These are phyloP conservation scores for Vipera ursinii DNA, from an alignment of 2,797 vertebrate genomes.

Conservation along the genomic window DNA sequence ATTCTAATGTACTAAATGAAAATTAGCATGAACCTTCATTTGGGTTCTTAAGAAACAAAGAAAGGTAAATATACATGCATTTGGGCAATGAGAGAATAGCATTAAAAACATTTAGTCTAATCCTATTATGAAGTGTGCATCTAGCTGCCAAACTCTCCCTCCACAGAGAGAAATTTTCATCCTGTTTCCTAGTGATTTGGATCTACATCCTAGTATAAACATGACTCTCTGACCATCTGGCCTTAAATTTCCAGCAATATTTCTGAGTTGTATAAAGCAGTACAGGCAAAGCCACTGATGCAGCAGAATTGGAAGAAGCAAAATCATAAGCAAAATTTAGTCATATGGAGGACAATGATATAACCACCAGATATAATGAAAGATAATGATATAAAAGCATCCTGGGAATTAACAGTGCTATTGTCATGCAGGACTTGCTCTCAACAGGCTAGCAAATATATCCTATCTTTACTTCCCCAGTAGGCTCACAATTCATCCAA, in stretches of 20 bases:
- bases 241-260: neutral
- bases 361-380: slow-evolving; percentile 60
- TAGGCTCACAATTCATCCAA: slow-evolving; percentile 55
- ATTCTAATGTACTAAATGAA: neutral
- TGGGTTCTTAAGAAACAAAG: neutral
- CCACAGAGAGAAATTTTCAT: rapidly evolving
- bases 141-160: neutral
- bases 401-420: slow-evolving; percentile 26
- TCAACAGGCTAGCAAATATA: slow-evolving; percentile 58
- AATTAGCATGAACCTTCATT: neutral
- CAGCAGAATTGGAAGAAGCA: slow-evolving; percentile 31
- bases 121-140: neutral
- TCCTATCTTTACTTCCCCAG: slow-evolving; percentile 65
- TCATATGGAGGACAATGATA: slow-evolving; percentile 37
- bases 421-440: slow-evolving; percentile 62
- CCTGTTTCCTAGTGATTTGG: neutral
- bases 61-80: neutral
- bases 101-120: neutral
- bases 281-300: slow-evolving; percentile 26
- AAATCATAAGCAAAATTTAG: slow-evolving; percentile 42
- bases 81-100: slow-evolving; percentile 1
- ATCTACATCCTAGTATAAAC: neutral
- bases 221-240: neutral
- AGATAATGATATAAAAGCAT: slow-evolving; percentile 60
- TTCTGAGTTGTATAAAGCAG: neutral